Base-by-base conservation (phyloP, 2,797 vertebrate genomes). In the Hipposideros larvatus region DNA sequence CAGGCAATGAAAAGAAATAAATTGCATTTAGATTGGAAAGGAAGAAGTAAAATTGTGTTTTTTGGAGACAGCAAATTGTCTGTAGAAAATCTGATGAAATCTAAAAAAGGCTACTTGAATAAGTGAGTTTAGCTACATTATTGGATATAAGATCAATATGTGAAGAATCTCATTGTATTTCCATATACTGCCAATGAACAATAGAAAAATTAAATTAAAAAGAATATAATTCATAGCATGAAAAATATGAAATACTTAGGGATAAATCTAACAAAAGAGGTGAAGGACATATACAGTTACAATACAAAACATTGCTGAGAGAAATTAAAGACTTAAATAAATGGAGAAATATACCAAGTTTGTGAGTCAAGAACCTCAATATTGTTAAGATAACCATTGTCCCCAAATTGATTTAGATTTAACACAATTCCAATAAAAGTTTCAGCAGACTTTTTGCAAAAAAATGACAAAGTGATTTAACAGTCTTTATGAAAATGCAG, bases 381-480 rank as follows among this genome's bases (percentile, higher is more conserved):
- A n/a, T 71, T 85, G 24, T 80, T 59, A 63, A 80, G 66, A 53
- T 43, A 78, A 24, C 34, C 14, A 51, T 87, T 87, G 28, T 92
- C 82, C 22, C 37, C 34, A 88, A 65, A 66, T 43, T 87, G 63
- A 83, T 71, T 61, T 89, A 61, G 66, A 65, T 87, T 74, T 90
- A 89, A 94, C n/a, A 77, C 43, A 82, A 84, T 79, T 48, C 34
- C 68, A 68, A 51, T 59, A 63, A 80, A 91, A 86, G 65, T 86
- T 66, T 57, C 22, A 80, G 41, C 34, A 96, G 89, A 51, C 21
- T 91, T 85, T 87, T 94, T 82, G 24, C 37, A 51, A 63, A 57
- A 92, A 94, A 57, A 66, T 61, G 34, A 80, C 53, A 79, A 41
- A 80, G 37, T 83, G 57, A 90, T 80, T 94, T 8, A 73, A 94